These are phyloP conservation scores for Cephalopterus ornatus DNA, from an alignment of 2,113 vertebrate genomes.

Conservation along the genomic window DNA sequence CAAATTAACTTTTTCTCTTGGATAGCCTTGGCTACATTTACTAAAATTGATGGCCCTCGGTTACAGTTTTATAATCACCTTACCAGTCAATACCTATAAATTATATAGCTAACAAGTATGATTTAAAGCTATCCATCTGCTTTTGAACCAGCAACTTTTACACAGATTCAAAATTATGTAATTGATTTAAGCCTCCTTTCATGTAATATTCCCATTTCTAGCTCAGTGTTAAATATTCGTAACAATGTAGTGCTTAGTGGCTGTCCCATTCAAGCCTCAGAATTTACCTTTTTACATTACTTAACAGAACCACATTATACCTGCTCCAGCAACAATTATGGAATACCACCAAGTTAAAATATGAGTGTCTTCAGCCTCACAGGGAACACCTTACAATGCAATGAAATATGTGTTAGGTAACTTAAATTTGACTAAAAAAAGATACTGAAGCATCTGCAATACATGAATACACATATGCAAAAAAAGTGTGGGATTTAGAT, in stretches of 20 bases:
- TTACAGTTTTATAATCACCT: not conserved
- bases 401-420: not conserved
- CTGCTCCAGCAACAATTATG: constrained; percentile 30
- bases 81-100: not conserved
- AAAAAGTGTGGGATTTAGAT: not conserved
- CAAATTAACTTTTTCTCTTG: constrained; percentile 29
- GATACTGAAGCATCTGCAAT: not conserved
- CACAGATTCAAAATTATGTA: not conserved
- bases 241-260: not conserved
- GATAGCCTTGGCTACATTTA: constrained; percentile 9
- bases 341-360: constrained; percentile 53
- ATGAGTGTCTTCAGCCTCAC: constrained; percentile 47
- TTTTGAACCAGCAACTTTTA: constrained; percentile 2
- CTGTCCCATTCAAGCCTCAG: not conserved
- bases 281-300: constrained; percentile 24
- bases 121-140: constrained; percentile 21
- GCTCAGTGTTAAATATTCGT: not conserved
- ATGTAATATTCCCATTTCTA: not conserved
- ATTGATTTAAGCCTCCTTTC: not conserved
- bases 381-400: not conserved
- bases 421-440: not conserved
- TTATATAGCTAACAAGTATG: not conserved
- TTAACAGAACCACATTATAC: constrained; percentile 41
- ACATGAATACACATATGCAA: not conserved
- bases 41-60: not conserved